A percentile compares a stretch with the other conserved stretches of the same genome.
phyloP scores from a whole-genome alignment of 1,140 invertebrate species.

The Idris sp. region DNA sequence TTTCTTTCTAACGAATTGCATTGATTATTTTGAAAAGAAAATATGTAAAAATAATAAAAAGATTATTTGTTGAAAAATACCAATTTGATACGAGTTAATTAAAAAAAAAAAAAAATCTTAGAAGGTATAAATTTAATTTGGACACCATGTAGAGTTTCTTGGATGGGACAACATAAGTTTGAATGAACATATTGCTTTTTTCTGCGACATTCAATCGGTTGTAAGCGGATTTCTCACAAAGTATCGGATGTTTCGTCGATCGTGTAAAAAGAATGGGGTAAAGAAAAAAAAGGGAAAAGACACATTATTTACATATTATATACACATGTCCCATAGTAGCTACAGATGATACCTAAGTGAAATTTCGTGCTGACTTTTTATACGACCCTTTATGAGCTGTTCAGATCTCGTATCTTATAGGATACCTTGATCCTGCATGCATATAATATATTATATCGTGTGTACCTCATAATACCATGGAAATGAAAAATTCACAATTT shows the following conservation, averaged over 20 bases:
- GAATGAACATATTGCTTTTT: too few relatives aligned
- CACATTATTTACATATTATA: conserved; percentile 53
- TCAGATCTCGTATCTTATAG: conserved; percentile 49
- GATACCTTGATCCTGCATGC: conserved; percentile 42
- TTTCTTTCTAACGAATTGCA: too few relatives aligned
- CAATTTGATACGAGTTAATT: too few relatives aligned
- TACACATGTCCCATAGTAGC: conserved; percentile 28
- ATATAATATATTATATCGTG: conserved; percentile 54
- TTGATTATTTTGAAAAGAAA: too few relatives aligned
- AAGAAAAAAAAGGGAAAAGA: not conserved
- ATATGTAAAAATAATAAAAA: too few relatives aligned
- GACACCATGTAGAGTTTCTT: too few relatives aligned
- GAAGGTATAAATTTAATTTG: too few relatives aligned
- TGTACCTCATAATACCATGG: conserved; percentile 51
- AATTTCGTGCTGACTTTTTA: conserved; percentile 60
- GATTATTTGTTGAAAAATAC: too few relatives aligned
- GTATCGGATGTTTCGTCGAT: not conserved
- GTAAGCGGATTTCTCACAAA: too few relatives aligned
- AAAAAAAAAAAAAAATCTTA: too few relatives aligned
- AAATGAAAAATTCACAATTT: conserved; percentile 64
- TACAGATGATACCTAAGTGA: conserved; percentile 52
- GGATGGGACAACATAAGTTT: too few relatives aligned
- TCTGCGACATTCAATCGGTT: too few relatives aligned
- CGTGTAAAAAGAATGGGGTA: not conserved
- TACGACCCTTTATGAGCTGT: conserved; percentile 54